Evolutionary conservation across 2,113 vertebrate genomes (phyloP), one percentile per base, ranked within the genome.

Genomic region (Atherinomorus stipes): DNA sequence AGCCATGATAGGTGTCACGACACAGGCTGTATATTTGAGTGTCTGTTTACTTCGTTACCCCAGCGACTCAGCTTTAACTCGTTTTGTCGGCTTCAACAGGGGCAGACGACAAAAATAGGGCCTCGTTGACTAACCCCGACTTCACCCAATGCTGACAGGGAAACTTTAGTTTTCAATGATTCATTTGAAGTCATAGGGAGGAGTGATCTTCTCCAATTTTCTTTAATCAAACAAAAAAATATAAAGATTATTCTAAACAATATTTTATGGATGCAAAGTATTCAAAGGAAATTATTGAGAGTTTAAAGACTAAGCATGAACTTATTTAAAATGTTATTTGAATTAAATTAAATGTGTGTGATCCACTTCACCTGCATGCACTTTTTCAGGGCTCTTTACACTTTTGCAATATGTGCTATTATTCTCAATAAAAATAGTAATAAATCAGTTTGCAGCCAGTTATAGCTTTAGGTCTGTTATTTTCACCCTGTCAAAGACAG

Each of bases 31-130:
- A 67, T 87, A 77, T 88, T 87, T 76, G 40, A 84, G 85, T 74
- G 72, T 87, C 88, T 91, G 90, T 93, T 93, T 91, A 88, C 80
- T 62, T 59, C 25, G 71, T 93, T 74, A 72, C 86, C 87, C 63
- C 0, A 23, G 83, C 71, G 51, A 85, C 81, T 78, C 54, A 71
- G 74, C 56, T 71, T 12, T 7, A 71, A 61, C 67, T 47, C 1
- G 28, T 19, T 61, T 34, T 40, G 49, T 62, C 15, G 16, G 63
- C 76, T 71, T 70, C 51, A 58, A 26, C 76, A 13, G 58, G 60
- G 47, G 57, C 52, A 60, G 74, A 34, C 22, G 76, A 86, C 78
- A 71, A 76, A 91, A 92, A 93, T 93, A 90, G 88, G 78, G 34
- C 18, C 49, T 28, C 19, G 4, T 73, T 4, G 0, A 53, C 44